Evolutionary conservation across 2,888 invertebrate species (phyloP).

Genomic region (Mechanitis messenoides): DNA sequence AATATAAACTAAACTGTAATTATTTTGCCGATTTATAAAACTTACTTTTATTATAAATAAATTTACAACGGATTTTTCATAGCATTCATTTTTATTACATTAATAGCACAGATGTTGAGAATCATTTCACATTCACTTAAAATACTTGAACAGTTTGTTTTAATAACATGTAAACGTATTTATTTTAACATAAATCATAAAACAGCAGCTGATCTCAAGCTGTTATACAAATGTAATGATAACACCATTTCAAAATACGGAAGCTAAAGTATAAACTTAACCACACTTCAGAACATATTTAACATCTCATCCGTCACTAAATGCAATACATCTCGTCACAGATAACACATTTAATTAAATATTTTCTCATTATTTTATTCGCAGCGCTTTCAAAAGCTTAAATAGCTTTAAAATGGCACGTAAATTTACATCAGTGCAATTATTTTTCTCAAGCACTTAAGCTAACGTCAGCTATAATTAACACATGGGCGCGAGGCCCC

Average conservation of each 20-base stretch:
- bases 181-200: constrained; percentile 30
- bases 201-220: constrained; percentile 49
- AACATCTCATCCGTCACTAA: constrained; percentile 7
- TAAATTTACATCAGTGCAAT: constrained; percentile 19
- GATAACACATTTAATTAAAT: background rate
- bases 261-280: constrained; percentile 32
- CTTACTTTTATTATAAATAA: no score
- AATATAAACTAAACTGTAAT: no score
- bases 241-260: constrained; percentile 45
- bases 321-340: background rate
- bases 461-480: constrained; percentile 53
- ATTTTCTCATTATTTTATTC: background rate
- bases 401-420: constrained; percentile 13
- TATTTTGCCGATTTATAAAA: no score
- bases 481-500: constrained; percentile 55
- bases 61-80: no score
- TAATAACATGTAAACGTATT: constrained; percentile 27
- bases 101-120: no score
- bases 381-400: constrained; percentile 1
- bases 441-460: constrained; percentile 54
- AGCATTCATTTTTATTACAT: no score
- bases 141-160: constrained; percentile 32
- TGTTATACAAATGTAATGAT: constrained; percentile 45
- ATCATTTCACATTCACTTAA: background rate
- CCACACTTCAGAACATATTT: constrained; percentile 10